Evolutionary conservation across 2,113 vertebrate genomes (phyloP).

Genomic region (Toxotes jaculatrix): DNA sequence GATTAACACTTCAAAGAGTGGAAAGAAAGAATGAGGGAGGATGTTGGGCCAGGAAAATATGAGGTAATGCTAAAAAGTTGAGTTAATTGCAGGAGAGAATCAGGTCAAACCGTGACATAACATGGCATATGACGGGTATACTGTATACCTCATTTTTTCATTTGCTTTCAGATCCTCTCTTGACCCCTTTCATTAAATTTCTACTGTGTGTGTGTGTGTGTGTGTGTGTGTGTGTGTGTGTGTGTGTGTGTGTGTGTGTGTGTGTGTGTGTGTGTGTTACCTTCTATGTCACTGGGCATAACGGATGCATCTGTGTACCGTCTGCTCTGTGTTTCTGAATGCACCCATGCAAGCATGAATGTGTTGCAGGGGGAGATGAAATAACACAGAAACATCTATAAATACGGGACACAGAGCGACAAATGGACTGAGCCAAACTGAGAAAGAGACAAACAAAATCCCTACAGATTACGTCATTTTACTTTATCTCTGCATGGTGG

Average conservation of each 20-base stretch:
- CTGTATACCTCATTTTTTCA: neutral
- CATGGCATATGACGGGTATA: neutral
- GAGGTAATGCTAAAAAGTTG: slow-evolving; percentile 49
- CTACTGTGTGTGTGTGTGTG: too few species aligned
- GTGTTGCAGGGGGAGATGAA: slow-evolving; percentile 14
- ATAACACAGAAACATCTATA: slow-evolving; percentile 15
- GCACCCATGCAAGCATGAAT: slow-evolving; percentile 24
- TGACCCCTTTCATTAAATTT: neutral
- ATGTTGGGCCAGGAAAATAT: slow-evolving; percentile 31
- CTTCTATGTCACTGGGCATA: slow-evolving; percentile 5
- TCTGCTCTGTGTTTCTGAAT: slow-evolving; percentile 38
- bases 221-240: too few species aligned
- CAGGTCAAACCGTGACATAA: slow-evolving; percentile 20
- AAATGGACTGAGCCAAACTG: neutral
- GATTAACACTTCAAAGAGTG: slow-evolving; percentile 72
- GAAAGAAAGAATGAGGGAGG: slow-evolving; percentile 12
- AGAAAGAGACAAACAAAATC: slow-evolving; percentile 11
- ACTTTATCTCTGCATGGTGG: slow-evolving; percentile 2
- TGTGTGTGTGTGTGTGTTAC: neutral
- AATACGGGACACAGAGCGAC: slow-evolving; percentile 1
- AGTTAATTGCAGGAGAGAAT: slow-evolving; percentile 10
- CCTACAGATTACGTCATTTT: neutral
- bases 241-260: neutral
- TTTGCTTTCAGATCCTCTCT: neutral
- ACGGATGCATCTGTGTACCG: slow-evolving; percentile 16